Conservation (phyloP, 2,888 invertebrate genomes). For the Melinopterus prodromus region DNA sequence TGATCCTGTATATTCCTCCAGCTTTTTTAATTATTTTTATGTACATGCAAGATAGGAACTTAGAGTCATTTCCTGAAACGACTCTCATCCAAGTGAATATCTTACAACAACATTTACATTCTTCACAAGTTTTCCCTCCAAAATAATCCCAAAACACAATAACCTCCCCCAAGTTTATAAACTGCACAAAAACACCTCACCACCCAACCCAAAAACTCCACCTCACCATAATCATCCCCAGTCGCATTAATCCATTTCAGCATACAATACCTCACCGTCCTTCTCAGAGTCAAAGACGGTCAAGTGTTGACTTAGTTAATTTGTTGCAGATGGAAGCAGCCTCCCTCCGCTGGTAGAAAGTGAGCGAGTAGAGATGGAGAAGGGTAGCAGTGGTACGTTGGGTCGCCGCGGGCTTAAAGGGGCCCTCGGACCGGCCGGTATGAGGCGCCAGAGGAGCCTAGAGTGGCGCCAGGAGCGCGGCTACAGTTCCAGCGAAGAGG, state of each 20-base stretch:
- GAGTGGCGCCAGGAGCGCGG: constrained; percentile 67
- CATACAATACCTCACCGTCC: background rate
- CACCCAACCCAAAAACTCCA: background rate
- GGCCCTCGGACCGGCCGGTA: constrained; percentile 49
- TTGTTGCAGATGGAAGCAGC: constrained; percentile 52
- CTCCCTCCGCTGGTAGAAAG: background rate
- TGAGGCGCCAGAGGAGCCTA: constrained; percentile 65
- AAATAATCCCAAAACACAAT: background rate
- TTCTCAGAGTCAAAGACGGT: background rate
- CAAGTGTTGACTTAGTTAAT: constrained; percentile 34
- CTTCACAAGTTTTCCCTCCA: background rate
- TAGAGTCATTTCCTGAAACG: too few species aligned
- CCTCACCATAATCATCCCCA: background rate
- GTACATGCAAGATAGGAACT: too few species aligned
- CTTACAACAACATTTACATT: too few species aligned
- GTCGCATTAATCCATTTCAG: background rate
- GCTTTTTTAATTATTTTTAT: too few species aligned
- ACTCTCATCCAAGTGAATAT: too few species aligned
- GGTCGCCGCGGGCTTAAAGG: constrained; percentile 55
- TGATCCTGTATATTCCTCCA: too few species aligned
- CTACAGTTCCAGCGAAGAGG: constrained; percentile 66
- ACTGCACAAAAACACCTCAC: background rate
- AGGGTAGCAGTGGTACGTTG: constrained; percentile 55
- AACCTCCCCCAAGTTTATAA: background rate
- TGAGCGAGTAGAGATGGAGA: constrained; percentile 50